A percentile compares a stretch with the other conserved stretches of the same genome.
phyloP scores from a whole-genome alignment of 2,113 vertebrate species.

The Xiphophorus maculatus region DNA sequence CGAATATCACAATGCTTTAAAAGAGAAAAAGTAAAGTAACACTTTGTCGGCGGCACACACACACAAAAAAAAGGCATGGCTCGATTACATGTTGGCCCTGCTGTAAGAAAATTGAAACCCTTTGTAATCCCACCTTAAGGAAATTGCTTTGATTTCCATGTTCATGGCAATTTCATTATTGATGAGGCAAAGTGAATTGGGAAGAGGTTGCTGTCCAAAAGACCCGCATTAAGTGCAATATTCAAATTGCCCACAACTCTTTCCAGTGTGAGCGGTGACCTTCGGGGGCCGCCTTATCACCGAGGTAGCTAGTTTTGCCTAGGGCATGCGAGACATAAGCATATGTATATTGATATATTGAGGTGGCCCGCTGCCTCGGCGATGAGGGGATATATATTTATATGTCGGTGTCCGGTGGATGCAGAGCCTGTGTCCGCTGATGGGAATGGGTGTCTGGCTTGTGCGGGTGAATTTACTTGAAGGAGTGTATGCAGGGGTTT shows the following conservation, averaged over 20 bases:
- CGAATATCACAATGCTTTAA: slow-evolving; percentile 39
- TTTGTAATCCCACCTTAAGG: slow-evolving; percentile 62
- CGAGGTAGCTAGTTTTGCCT: slow-evolving; percentile 71
- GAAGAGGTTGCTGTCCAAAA: slow-evolving; percentile 67
- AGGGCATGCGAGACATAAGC: slow-evolving; percentile 71
- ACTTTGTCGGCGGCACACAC: slow-evolving; percentile 44
- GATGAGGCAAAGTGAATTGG: slow-evolving; percentile 76
- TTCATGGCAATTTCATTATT: slow-evolving; percentile 74
- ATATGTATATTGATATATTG: slow-evolving; percentile 81
- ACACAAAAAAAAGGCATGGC: slow-evolving; percentile 22
- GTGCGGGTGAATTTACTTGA: slow-evolving; percentile 71
- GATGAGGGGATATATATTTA: slow-evolving; percentile 74
- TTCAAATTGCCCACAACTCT: slow-evolving; percentile 68
- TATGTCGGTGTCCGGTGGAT: slow-evolving; percentile 75
- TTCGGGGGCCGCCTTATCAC: slow-evolving; percentile 73
- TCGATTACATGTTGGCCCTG: slow-evolving; percentile 50
- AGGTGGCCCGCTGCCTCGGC: slow-evolving; percentile 75
- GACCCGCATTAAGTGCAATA: slow-evolving; percentile 74
- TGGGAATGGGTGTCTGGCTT: slow-evolving; percentile 76
- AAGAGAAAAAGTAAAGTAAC: slow-evolving; percentile 39
- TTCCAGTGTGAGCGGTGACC: slow-evolving; percentile 72
- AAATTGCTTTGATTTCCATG: slow-evolving; percentile 72
- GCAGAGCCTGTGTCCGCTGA: slow-evolving; percentile 74
- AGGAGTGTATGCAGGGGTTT: slow-evolving; percentile 73
- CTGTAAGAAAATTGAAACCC: slow-evolving; percentile 60